Conservation (phyloP, 2,888 invertebrate species). For the Diabrotica balteata region DNA sequence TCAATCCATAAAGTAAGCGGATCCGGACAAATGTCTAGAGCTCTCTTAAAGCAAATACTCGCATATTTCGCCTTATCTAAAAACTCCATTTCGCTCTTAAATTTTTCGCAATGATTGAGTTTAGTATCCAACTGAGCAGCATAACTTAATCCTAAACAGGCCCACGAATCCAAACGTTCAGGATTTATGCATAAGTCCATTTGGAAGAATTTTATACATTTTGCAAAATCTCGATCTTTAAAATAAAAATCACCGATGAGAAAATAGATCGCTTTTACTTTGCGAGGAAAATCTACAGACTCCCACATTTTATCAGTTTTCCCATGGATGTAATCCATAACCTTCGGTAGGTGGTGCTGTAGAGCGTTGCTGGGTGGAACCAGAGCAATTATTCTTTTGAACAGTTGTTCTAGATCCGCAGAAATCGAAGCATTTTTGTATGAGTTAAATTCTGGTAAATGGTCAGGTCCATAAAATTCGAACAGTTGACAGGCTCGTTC, state of each 20-base stretch:
- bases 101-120: conserved; percentile 75
- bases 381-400: conserved; percentile 73
- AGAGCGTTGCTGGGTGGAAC: conserved; percentile 76
- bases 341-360: conserved; percentile 65
- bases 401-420: conserved; percentile 78
- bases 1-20: conserved; percentile 87
- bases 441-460: conserved; percentile 83
- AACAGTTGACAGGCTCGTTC: conserved; percentile 76
- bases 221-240: conserved; percentile 78
- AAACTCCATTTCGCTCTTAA: conserved; percentile 69
- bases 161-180: conserved; percentile 89
- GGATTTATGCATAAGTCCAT: conserved; percentile 84
- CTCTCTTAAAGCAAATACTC: conserved; percentile 81
- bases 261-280: conserved; percentile 78
- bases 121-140: conserved; percentile 80
- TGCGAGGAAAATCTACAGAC: conserved; percentile 54
- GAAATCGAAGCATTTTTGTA: conserved; percentile 78
- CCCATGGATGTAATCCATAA: conserved; percentile 44
- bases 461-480: conserved; percentile 81
- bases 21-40: conserved; percentile 76
- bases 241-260: conserved; percentile 93
- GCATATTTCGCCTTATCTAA: conserved; percentile 75
- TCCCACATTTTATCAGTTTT: conserved; percentile 47
- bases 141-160: conserved; percentile 84
- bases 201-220: conserved; percentile 81